Base-by-base conservation (phyloP, 37 sponge, comb jelly and placozoan species). In the Crambe crambe region DNA sequence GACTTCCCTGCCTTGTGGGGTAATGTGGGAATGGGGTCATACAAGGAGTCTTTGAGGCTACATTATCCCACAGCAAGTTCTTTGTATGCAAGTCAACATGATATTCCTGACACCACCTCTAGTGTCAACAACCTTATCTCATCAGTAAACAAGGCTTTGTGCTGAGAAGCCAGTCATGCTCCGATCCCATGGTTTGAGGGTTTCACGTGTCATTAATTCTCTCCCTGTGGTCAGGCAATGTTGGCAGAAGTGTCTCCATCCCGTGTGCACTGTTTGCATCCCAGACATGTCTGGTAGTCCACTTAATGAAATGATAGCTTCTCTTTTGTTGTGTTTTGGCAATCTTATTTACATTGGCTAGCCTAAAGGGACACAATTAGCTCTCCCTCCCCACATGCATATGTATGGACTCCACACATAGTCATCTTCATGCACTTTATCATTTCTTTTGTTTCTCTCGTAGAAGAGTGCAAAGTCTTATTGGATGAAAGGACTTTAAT, bases 121-220 rank as follows among this genome's bases (percentile, higher is more conserved):
- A 58, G 76, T 76, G 40, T 76, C 39, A 76, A 76, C 76, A 76
- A 72, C 15, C 62, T 76, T 76, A 76, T 76, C 76, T 76, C 62
- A 76, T 76, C 76, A 61, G 76, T 76, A 58, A 61, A 76, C 76
- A 76, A 61, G 73, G 73, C 73, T 41, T 72, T 44, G 54, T 72
- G 23, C 21, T 41, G 51, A 31, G 37, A 61, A 68, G 69, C 69
- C 69, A 31, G 5, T 31, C n/a, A 15, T 47, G 12, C 51, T 12
- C 51, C 6, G 51, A 47, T 47, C 51, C 51, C 51, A 29, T 61
- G 6, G 6, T 61, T 61, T 61, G 63, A 61, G 6, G 30, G 63
- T 61, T 23, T 23, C 30, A 29, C 6, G 29, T 27, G 25, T 61
- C 29, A 23, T 61, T 61, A 5, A 27, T 27, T 61, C 30, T 61